Evolutionary conservation across 1,140 invertebrate genomes (phyloP).

Genomic region (Drosophila melanogaster): Release_6_plus_ISO1_MT NT_033779.5:4994001-4994500

Average conservation of each 20-base stretch:
- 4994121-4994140: slow-evolving; percentile 80
- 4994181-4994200: slow-evolving; percentile 60
- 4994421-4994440: slow-evolving; percentile 96
- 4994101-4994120: slow-evolving; percentile 78
- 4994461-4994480: neutral
- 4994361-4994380: slow-evolving; percentile 93
- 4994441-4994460: slow-evolving; percentile 89
- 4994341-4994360: slow-evolving; percentile 94
- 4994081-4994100: slow-evolving; percentile 55
- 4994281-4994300: slow-evolving; percentile 64
- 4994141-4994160: slow-evolving; percentile 82
- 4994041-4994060: slow-evolving; percentile 58
- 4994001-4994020: slow-evolving; percentile 31
- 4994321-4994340: slow-evolving; percentile 88
- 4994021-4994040: slow-evolving; percentile 46
- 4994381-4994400: slow-evolving; percentile 98
- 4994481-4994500: no score
- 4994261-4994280: slow-evolving; percentile 95
- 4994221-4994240: slow-evolving; percentile 87
- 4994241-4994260: slow-evolving; percentile 92
- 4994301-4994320: neutral
- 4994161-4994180: slow-evolving; percentile 75
- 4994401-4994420: slow-evolving; percentile 99
- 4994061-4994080: slow-evolving; percentile 71
- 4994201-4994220: slow-evolving; percentile 91